Evolutionary conservation across 1,140 invertebrate genomes (phyloP).

Genomic region (Drosophila yakuba): DNA sequence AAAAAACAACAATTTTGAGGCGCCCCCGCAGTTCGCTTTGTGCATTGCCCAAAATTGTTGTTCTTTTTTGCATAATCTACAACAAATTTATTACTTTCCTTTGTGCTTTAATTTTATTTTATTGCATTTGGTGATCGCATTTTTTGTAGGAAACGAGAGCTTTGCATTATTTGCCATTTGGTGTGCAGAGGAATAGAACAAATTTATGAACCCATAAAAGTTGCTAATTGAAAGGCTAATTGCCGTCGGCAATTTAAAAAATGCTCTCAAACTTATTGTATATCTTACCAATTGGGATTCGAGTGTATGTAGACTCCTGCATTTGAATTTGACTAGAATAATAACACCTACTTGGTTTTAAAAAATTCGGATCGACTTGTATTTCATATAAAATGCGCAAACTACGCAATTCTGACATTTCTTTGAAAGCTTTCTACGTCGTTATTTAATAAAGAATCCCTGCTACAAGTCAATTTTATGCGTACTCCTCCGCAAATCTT

Average conservation of each 20-base stretch:
- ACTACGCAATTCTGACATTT: not conserved
- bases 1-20: constrained; percentile 1
- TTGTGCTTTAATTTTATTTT: constrained; percentile 35
- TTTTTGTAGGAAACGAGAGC: not conserved
- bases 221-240: constrained; percentile 44
- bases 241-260: constrained; percentile 10
- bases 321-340: not conserved
- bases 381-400: not conserved
- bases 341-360: not conserved
- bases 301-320: not conserved
- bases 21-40: constrained; percentile 42
- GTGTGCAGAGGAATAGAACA: constrained; percentile 35
- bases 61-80: constrained; percentile 62
- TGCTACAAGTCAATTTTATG: not conserved
- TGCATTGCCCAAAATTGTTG: constrained; percentile 12
- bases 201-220: constrained; percentile 44
- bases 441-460: not conserved
- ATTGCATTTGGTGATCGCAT: constrained; percentile 27
- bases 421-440: not conserved
- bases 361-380: not conserved
- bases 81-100: constrained; percentile 72
- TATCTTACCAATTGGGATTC: too few relatives aligned
- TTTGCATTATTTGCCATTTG: not conserved
- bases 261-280: not conserved
- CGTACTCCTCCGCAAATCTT: constrained; percentile 1